These are phyloP conservation scores for Puma concolor DNA, from an alignment of 2,113 vertebrate genomes.

Conservation along the genomic window DNA sequence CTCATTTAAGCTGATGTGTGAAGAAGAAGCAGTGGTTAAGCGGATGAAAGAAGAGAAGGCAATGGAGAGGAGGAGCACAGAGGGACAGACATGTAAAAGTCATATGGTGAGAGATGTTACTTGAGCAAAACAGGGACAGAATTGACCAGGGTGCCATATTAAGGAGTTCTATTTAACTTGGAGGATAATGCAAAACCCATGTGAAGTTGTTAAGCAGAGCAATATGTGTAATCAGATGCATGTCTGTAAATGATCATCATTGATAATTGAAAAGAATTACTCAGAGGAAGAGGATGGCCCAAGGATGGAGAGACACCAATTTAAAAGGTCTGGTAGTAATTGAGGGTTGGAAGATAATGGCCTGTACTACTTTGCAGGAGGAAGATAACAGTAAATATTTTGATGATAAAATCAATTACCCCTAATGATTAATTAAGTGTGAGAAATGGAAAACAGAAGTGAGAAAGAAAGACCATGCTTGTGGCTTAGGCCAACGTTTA, in stretches of 20 bases:
- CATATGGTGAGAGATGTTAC: background rate
- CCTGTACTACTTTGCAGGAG: background rate
- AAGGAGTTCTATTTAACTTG: background rate
- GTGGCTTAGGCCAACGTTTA: background rate
- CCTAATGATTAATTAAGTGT: background rate
- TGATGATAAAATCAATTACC: background rate
- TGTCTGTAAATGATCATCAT: background rate
- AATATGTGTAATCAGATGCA: background rate
- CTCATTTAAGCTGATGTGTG: background rate
- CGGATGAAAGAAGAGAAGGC: background rate
- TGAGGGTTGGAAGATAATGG: background rate
- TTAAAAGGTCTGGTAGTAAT: background rate
- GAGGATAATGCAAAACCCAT: background rate
- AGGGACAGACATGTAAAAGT: fast-evolving
- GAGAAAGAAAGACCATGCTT: background rate
- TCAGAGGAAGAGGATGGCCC: background rate
- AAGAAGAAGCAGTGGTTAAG: background rate
- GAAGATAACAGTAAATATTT: background rate
- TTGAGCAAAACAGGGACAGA: background rate
- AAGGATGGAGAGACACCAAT: background rate
- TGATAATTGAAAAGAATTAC: background rate
- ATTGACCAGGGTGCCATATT: background rate
- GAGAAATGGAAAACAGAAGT: background rate
- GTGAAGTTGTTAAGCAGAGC: background rate
- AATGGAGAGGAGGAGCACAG: fast-evolving